Base-by-base conservation (phyloP, 1,140 invertebrate genomes). In the Belonocnema kinseyi region DNA sequence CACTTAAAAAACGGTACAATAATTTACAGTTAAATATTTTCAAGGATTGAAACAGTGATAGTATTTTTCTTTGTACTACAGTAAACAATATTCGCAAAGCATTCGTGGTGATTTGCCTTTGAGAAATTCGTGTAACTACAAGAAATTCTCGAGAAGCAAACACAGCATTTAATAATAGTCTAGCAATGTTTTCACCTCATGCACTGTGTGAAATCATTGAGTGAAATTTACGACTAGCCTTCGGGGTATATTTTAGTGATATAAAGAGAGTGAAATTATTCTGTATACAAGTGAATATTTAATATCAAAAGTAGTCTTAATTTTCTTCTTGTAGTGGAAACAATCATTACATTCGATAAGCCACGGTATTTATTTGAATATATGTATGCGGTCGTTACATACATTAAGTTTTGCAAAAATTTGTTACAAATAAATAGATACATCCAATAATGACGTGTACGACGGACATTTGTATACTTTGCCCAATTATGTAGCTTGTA, bases 401-500 rank as follows among this genome's bases (percentile, higher is more conserved):
- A 73, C 73, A 73, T 79, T 75, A 71, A 75, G 50, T 78, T 81
- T 74, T 51, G n/a, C 17, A 50, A 77, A 80, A 78, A 51, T 76
- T 74, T 54, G 12, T 76, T 81, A 78, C 26, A 78, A 81, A 81
- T 81, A 81, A 81, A 81, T 81, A 81, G 74, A 81, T 75, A 75
- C 17, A 78, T 77, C 70, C 77, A 80, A 76, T 70, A 77, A 56
- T 77, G 56, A 74, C 77, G 80, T 76, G 78, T 76, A 73, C 70
- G 66, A 71, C 73, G 72, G 50, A 66, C 61, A 66, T 13, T 40
- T 13, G 46, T 26, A 66, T 66, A 40, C n/a, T 40, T 40, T 40
- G 16, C 8, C 13, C n/a, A 66, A 40, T 88, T 88, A 88, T 66
- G 85, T 85, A 53, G 72, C 85, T 72, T 85, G 80, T 26, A 79